Percentiles rank a stretch among this genome's conserved stretches.
phyloP scores from a whole-genome alignment of 2,888 invertebrate genomes.

The Stegophylla sp. region DNA sequence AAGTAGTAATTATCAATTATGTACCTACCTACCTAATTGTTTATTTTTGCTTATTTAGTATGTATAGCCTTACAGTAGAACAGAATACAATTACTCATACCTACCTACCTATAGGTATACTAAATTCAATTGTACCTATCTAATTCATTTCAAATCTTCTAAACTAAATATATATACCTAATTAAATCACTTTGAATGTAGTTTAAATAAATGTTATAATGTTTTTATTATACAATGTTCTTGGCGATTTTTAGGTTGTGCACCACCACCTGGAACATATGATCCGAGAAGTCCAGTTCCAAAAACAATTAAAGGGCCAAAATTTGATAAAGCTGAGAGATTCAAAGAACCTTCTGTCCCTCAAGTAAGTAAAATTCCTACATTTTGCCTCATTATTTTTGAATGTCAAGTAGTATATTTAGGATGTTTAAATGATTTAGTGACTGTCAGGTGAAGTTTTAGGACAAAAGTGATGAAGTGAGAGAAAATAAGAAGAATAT shows the following conservation, averaged over 20 bases:
- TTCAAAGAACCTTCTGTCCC: conserved; percentile 43
- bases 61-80: no score
- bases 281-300: conserved; percentile 49
- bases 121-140: neutral
- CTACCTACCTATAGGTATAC: no score
- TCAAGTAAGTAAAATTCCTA: conserved; percentile 19
- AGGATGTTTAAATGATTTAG: neutral
- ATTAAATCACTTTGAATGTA: neutral
- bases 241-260: conserved; percentile 57
- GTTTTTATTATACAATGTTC: neutral
- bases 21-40: no score
- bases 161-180: neutral
- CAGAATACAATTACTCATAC: no score
- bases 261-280: conserved; percentile 50
- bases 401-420: neutral
- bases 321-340: conserved; percentile 36
- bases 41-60: no score
- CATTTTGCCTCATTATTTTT: neutral
- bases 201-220: neutral
- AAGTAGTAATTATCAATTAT: no score
- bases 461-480: no score
- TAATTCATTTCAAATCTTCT: neutral
- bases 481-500: neutral
- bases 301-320: conserved; percentile 39
- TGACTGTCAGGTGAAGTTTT: no score